These are phyloP conservation scores for Ammodytes marinus DNA, from an alignment of 2,113 vertebrate species.

Conservation along the genomic window DNA sequence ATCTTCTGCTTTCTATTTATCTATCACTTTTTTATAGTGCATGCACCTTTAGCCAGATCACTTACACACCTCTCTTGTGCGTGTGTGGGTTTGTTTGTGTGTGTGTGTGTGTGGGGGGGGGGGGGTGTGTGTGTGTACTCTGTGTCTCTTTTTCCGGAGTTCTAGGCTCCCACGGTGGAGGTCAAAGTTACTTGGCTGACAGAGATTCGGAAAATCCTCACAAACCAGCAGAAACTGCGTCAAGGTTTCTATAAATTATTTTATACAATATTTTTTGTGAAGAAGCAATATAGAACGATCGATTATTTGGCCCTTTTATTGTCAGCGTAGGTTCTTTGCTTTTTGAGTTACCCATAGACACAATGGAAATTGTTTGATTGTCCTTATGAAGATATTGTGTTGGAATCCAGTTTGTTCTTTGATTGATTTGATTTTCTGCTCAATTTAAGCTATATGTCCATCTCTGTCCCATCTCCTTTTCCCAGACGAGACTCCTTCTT, in stretches of 20 bases:
- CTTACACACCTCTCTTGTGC: background rate
- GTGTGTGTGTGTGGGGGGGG: conserved; percentile 22
- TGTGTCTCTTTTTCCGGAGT: no score
- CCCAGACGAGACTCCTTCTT: conserved; percentile 69
- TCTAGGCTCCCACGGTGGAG: conserved; percentile 91
- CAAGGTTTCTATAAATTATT: conserved; percentile 84
- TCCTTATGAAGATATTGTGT: background rate
- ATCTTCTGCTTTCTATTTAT: background rate
- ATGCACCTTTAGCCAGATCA: background rate
- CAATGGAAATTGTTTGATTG: background rate
- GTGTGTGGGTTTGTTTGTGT: background rate
- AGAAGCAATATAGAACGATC: background rate
- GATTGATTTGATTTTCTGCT: background rate
- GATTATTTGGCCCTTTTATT: background rate
- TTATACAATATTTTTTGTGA: background rate
- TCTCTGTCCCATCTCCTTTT: conserved; percentile 26
- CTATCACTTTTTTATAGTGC: background rate
- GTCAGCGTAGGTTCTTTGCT: background rate
- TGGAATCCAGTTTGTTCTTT: background rate
- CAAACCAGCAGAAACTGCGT: conserved; percentile 89
- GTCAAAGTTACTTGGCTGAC: conserved; percentile 94
- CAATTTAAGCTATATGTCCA: background rate
- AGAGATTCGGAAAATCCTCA: conserved; percentile 93
- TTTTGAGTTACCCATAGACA: background rate
- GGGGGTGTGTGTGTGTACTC: background rate